Percentiles rank a stretch among this genome's conserved stretches.
These are phyloP conservation scores for Tenthredo notha DNA, from an alignment of 2,888 invertebrate species.

Conservation along the genomic window DNA sequence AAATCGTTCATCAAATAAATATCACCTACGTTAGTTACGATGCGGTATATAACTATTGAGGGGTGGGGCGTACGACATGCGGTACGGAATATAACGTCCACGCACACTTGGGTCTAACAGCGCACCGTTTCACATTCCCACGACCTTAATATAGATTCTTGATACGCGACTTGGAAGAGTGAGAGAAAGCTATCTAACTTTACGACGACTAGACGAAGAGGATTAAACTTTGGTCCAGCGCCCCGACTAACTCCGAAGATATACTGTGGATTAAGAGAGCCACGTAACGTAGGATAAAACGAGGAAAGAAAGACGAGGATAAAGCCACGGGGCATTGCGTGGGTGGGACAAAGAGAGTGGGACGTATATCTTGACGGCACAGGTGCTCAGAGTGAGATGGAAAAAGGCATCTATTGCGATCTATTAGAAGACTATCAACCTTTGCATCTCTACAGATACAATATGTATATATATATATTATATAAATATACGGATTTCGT, in stretches of 20 bases:
- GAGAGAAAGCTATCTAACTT: neutral
- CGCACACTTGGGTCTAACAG: constrained; percentile 59
- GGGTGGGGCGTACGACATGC: neutral
- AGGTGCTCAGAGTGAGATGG: constrained; percentile 33
- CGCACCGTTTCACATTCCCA: constrained; percentile 74
- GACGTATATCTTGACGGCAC: constrained; percentile 51
- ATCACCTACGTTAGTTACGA: neutral
- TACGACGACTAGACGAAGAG: neutral
- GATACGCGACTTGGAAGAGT: constrained; percentile 62
- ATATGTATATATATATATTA: no score
- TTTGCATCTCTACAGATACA: neutral
- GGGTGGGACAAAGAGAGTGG: constrained; percentile 54
- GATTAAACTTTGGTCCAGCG: neutral
- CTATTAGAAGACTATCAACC: neutral
- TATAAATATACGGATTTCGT: neutral
- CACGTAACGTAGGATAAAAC: constrained; percentile 28
- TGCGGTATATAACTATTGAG: neutral
- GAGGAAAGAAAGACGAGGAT: constrained; percentile 9
- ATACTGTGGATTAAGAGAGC: constrained; percentile 29
- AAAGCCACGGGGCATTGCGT: constrained; percentile 25
- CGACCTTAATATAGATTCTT: constrained; percentile 75
- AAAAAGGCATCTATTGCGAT: constrained; percentile 5
- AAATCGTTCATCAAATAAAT: neutral
- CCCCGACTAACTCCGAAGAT: neutral
- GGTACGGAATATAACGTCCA: constrained; percentile 18